Percentiles rank a stretch among this genome's conserved stretches.
Evolutionary conservation across 2,888 invertebrate genomes (phyloP).

Genomic region (Hemistola chrysoprasaria): DNA sequence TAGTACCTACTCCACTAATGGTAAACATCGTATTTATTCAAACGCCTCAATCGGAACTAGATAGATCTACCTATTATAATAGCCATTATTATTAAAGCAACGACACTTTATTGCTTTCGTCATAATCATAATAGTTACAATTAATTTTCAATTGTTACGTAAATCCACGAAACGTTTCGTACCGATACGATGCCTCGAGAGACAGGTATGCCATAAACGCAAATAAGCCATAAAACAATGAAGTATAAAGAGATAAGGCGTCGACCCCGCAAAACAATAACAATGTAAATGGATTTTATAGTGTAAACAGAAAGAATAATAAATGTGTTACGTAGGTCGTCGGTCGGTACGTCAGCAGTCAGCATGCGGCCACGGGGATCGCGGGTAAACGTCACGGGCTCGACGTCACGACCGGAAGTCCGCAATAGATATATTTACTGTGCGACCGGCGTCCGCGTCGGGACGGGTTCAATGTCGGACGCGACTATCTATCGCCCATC

Average conservation of each 20-base stretch:
- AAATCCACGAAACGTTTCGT: constrained; percentile 23
- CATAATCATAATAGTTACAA: constrained; percentile 23
- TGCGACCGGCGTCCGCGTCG: constrained; percentile 37
- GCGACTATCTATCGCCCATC: constrained; percentile 76
- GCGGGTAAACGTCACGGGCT: constrained; percentile 53
- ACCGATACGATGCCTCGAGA: constrained; percentile 29
- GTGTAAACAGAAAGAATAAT: constrained; percentile 76
- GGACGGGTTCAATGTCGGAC: constrained; percentile 77
- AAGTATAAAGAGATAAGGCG: constrained; percentile 75
- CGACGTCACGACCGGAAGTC: constrained; percentile 77
- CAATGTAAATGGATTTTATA: constrained; percentile 75
- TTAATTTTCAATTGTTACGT: constrained; percentile 28
- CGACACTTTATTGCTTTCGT: constrained; percentile 8
- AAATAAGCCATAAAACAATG: constrained; percentile 63
- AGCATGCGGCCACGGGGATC: constrained; percentile 20
- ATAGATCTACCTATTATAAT: too few species aligned
- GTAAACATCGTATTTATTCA: constrained; percentile 15
- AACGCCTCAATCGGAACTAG: constrained; percentile 8
- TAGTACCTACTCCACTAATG: constrained; percentile 23
- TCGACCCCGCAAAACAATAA: constrained; percentile 72
- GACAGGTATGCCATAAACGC: constrained; percentile 49
- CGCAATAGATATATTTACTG: constrained; percentile 71
- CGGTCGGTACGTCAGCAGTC: constrained; percentile 54
- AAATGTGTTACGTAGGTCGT: constrained; percentile 68
- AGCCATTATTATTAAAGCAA: too few species aligned